Evolutionary conservation across 2,797 vertebrate species (phyloP), one percentile per base, ranked within the genome.

Genomic region (Ispidina picta): DNA sequence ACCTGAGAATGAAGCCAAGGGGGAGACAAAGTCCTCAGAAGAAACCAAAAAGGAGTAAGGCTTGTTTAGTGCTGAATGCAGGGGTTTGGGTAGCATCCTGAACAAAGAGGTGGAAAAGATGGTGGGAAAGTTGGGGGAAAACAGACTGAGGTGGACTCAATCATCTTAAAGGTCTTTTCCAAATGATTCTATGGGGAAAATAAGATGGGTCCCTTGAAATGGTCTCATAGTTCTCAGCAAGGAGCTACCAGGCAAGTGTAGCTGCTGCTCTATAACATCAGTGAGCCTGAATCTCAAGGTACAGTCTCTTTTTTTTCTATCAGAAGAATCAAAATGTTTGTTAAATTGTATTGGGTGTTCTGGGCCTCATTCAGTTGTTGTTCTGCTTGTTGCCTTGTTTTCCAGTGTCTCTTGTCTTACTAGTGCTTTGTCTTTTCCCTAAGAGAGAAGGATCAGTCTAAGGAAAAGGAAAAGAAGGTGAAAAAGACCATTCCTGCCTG

Each of bases 401-500:
- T 62, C n/a, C 2, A 3, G 12, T 62, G 28, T 39, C 51, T 68
- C 4, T 54, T 48, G 23, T 52, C 83, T 94, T 46, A 91, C 48
- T 29, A 0, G 29, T 9, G 37, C 41, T 66, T 71, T 91, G 59
- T 39, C 15, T 82, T 93, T 96, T 73, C 90, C 95, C 76, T 64
- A 92, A 98, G 97, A 0, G 98, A 98, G 76, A 98, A 98, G 92
- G 99, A 99, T 64, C 98, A 98, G 49, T 96, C 98, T 8, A 98
- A 98, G 92, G 98, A 98, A 95, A 99, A 99, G 97, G 98, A 97
- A 93, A 99, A 99, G 98, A 99, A 99, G 94, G 98, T 99, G 97
- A 99, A 99, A 94, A 98, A 98, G 97, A 99, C 98, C 46, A 99
- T 99, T 95, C 99, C 99, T 29, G 98, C 98, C 0, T 99, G 99